phyloP scores from a whole-genome alignment of 2,888 invertebrate genomes.

The Torymus tubicola region DNA sequence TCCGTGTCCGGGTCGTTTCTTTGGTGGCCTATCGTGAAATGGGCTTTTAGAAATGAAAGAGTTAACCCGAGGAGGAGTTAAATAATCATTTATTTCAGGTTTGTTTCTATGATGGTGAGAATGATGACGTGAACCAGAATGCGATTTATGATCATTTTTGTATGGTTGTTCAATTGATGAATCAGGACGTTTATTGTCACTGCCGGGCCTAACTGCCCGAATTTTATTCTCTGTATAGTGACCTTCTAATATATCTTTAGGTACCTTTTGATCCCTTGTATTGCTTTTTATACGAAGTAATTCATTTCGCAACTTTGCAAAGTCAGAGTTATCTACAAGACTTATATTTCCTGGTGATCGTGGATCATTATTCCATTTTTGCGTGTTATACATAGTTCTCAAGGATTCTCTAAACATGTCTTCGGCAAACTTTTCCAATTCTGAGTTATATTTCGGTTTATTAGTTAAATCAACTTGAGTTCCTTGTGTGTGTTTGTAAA shows the following conservation, averaged over 20 bases:
- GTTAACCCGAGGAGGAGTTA: constrained; percentile 70
- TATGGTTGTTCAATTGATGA: constrained; percentile 68
- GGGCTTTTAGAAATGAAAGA: constrained; percentile 68
- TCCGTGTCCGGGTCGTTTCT: constrained; percentile 65
- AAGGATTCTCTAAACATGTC: constrained; percentile 75
- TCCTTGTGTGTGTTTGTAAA: constrained; percentile 67
- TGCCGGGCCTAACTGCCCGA: constrained; percentile 59
- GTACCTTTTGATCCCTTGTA: constrained; percentile 60
- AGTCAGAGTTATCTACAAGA: constrained; percentile 65
- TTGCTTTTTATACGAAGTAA: constrained; percentile 67
- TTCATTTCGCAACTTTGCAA: constrained; percentile 67
- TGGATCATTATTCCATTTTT: constrained; percentile 74
- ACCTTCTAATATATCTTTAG: constrained; percentile 67
- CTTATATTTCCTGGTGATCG: constrained; percentile 63
- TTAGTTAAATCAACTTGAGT: constrained; percentile 66
- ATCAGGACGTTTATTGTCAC: constrained; percentile 63
- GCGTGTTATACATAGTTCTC: constrained; percentile 73
- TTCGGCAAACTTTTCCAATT: constrained; percentile 72
- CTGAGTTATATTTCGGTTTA: constrained; percentile 70
- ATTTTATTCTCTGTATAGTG: constrained; percentile 70
- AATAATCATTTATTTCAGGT: constrained; percentile 64
- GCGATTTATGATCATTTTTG: constrained; percentile 66
- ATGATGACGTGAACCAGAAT: constrained; percentile 60
- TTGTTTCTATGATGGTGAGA: constrained; percentile 59
- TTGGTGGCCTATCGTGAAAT: constrained; percentile 66